Evolutionary conservation across 2,797 vertebrate genomes (phyloP).

Genomic region (Cossypha heuglini): DNA sequence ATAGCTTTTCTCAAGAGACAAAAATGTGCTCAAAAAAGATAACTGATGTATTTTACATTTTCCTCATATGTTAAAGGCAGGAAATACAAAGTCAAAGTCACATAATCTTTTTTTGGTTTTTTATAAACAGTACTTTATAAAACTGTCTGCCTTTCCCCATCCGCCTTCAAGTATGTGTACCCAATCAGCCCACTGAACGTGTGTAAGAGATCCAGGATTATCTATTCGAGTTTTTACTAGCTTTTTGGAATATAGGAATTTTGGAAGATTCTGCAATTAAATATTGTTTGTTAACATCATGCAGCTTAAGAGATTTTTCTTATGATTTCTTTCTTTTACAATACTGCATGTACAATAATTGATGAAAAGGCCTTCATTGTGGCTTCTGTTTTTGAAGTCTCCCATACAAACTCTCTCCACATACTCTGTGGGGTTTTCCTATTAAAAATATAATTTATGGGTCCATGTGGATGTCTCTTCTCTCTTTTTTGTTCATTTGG

Average conservation of each 20-base stretch:
- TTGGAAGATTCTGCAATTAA: not conserved
- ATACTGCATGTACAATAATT: not conserved
- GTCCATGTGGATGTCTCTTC: not conserved
- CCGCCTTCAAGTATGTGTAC: not conserved
- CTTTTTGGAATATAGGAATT: not conserved
- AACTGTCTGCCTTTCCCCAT: not conserved
- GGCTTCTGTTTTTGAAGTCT: not conserved
- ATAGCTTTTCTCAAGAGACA: not conserved
- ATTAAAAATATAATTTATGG: not conserved
- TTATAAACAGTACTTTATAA: not conserved
- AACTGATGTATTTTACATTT: not conserved
- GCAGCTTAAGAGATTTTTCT: not conserved
- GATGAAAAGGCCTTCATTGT: not conserved
- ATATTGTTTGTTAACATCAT: not conserved
- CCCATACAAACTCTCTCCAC: not conserved
- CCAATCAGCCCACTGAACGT: not conserved
- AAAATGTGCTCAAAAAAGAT: not conserved
- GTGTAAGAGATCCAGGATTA: not conserved
- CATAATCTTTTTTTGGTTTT: not conserved
- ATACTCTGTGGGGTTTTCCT: rapidly evolving
- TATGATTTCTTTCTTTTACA: not conserved
- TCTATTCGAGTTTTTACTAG: not conserved
- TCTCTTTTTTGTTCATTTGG: not conserved
- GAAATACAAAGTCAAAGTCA: not conserved
- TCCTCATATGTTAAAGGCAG: not conserved